Base-by-base conservation (phyloP, 1,140 invertebrate genomes). In the Acromyrmex echinatior region DNA sequence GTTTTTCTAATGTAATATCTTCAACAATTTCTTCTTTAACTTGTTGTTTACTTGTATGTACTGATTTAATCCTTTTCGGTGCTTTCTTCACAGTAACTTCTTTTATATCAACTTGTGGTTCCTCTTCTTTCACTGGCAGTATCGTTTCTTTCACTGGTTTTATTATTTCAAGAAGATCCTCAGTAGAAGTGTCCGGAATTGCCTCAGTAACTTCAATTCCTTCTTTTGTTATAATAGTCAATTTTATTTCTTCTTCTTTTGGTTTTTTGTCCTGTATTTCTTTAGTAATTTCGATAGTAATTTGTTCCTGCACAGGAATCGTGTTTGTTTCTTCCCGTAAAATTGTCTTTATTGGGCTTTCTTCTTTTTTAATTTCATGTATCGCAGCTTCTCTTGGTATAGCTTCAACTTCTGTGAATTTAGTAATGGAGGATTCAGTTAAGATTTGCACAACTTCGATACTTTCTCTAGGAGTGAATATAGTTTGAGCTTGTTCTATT, bases 1-100 rank as follows among this genome's bases (percentile, higher is more conserved):
- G 93, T 81, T 96, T 93, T 70, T 95, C 94, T 21, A 89, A 84
- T 14, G 77, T 94, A 21, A 96, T 95, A 51, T 92, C 91, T 10
- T 71, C 31, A 0, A 89, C 56, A 78, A 92, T 92, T 81, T 81
- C 90, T 91, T 93, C 86, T 89, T 92, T 18, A 62, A 62, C 4
- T 74, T 74, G 31, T 68, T 81, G 66, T 60, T 84, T n/a, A 58
- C 31, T 68, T 18, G 70, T 92, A 35, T 90, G 51, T 60, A 89
- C 89, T 51, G 91, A 68, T 77, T 91, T 45, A 82, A 49, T 14
- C 0, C 66, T 56, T n/a, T 25, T 62, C 18, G 82, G 49, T n/a
- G n/a, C 51, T 53, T 65, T 78, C 18, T 78, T 16, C 14, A 87
- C 49, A 76, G 78, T 70, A 18, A 91, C 28, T 89, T 92, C 89